Conservation (phyloP, 2,113 vertebrate species). For the Mesembrinibis cayennensis region DNA sequence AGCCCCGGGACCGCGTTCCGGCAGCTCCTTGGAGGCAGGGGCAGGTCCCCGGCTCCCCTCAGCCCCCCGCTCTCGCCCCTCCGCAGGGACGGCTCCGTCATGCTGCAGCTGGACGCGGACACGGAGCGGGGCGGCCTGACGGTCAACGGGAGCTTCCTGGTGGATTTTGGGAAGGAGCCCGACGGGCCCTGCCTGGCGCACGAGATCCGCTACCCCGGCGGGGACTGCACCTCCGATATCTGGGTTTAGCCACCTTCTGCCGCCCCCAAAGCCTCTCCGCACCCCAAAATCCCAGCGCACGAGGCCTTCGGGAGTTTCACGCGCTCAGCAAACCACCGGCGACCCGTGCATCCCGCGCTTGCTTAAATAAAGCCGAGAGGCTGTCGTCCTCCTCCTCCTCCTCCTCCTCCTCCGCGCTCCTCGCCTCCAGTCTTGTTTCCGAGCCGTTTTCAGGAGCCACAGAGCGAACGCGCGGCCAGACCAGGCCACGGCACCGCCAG, state of each 20-base stretch:
- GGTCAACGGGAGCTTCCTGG: conserved; percentile 86
- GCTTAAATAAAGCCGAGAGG: neutral
- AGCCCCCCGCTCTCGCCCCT: neutral
- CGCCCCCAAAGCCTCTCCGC: accelerated
- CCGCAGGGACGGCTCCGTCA: conserved; percentile 86
- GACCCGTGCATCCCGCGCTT: accelerated
- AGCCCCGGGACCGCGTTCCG: accelerated
- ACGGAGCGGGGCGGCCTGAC: conserved; percentile 78
- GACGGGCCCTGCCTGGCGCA: conserved; percentile 86
- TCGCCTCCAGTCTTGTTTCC: neutral
- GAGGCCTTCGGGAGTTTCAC: neutral
- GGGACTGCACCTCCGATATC: conserved; percentile 89
- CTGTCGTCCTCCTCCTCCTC: neutral
- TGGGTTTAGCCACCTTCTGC: conserved; percentile 72
- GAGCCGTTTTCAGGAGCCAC: neutral
- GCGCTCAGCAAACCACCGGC: neutral
- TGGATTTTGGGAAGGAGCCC: conserved; percentile 92
- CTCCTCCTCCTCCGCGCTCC: neutral
- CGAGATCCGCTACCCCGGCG: conserved; percentile 85
- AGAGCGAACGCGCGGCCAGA: neutral
- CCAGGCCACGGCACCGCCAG: accelerated
- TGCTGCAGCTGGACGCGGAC: conserved; percentile 92
- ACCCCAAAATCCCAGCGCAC: neutral
- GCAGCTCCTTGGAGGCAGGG: neutral
- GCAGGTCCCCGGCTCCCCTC: accelerated